Evolutionary conservation across 2,888 invertebrate genomes (phyloP), one percentile per base, ranked within the genome.

Genomic region (Callyntrura sp.): DNA sequence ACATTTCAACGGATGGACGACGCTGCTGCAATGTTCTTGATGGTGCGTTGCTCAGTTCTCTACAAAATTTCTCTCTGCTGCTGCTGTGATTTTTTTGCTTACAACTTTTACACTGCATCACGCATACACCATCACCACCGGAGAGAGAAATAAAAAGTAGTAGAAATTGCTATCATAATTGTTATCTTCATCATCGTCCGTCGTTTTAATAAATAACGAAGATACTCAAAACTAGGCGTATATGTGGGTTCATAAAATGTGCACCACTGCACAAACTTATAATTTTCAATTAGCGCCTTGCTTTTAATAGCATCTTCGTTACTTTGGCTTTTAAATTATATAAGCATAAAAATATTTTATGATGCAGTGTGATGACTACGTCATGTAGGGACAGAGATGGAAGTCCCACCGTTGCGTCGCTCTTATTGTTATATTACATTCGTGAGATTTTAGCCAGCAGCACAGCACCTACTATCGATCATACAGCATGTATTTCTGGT

Each of bases 31-130:
- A 35, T 35, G 43, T 35, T 68, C 12, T 70, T 73, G 23, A 45
- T 73, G 73, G 73, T 73, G 73, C 73, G 73, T 73, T 73, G n/a
- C n/a, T 73, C 73, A 73, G 48, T 73, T 73, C 48, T 65, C 45
- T 70, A 45, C 9, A n/a, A n/a, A 11, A 2, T 45, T 70, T 70
- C 17, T 70, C 45, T 70, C 70, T 43, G 20, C 20, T n/a, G 3
- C 35, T 43, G 8, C n/a, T n/a, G n/a, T n/a, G n/a, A n/a, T n/a
- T 12, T 57, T 20, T 57, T 45, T 11, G 11, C 45, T 45, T n/a
- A n/a, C 45, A 45, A 45, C 11, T 45, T 62, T 23, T 25, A 25
- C 5, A 3, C 1, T 62, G 9, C 14, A 25, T 62, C 12, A 23
- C 62, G 12, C 25, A 62, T 25, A 5, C 25, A 11, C 60, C 20